Percentiles rank a stretch among this genome's conserved stretches.
Evolutionary conservation across 2,888 invertebrate species (phyloP).

Genomic region (Formica aserva): DNA sequence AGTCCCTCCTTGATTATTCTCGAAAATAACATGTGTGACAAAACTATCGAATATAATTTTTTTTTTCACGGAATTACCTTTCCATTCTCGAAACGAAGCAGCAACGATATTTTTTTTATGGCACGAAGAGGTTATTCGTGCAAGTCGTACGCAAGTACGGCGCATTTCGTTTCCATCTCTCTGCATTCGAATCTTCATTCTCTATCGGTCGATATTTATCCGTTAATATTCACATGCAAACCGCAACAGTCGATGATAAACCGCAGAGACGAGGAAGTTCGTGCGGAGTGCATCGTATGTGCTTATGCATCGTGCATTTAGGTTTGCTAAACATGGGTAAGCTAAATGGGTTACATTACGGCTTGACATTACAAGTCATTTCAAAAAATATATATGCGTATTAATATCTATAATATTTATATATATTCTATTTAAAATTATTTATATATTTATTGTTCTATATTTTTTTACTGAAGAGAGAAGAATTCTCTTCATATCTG

Average conservation of each 20-base stretch:
- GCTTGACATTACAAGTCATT: not conserved
- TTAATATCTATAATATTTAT: too few species aligned
- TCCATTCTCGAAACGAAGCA: too few species aligned
- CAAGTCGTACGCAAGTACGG: not conserved
- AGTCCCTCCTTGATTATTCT: not conserved
- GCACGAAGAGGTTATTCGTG: constrained; percentile 1
- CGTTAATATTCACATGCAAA: constrained; percentile 8
- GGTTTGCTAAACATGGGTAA: not conserved
- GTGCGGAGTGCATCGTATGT: not conserved
- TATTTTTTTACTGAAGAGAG: not conserved
- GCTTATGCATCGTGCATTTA: not conserved
- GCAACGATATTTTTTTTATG: not conserved
- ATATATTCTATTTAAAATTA: not conserved
- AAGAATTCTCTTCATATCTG: not conserved
- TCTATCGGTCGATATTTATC: constrained; percentile 6
- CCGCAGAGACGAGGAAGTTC: constrained; percentile 34
- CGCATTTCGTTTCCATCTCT: not conserved
- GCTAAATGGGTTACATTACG: not conserved
- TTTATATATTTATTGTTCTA: not conserved
- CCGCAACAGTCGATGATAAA: constrained; percentile 31
- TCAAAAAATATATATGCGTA: not conserved
- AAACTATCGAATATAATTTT: constrained; percentile 1
- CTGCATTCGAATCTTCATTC: not conserved
- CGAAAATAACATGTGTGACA: not conserved
- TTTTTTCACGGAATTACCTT: not conserved